Evolutionary conservation across 2,113 vertebrate genomes (phyloP).

Genomic region (Labeo rohita): DNA sequence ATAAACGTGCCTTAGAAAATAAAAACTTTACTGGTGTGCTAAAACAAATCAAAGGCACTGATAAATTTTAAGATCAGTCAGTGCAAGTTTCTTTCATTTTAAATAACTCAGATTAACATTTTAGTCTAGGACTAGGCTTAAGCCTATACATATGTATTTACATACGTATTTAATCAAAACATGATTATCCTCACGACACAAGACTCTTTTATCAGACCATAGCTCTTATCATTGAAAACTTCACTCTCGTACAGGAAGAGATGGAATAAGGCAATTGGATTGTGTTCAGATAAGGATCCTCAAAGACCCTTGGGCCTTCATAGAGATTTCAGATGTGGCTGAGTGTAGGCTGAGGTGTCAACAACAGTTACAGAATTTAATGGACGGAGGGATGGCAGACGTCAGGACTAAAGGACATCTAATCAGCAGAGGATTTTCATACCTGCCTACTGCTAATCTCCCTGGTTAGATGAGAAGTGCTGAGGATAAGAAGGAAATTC

Average conservation of each 20-base stretch:
- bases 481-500: conserved; percentile 71
- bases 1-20: too few relatives aligned
- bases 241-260: neutral
- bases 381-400: conserved; percentile 39
- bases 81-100: too few relatives aligned
- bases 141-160: neutral
- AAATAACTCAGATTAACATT: too few relatives aligned
- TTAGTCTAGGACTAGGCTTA: too few relatives aligned
- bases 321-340: neutral
- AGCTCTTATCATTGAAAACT: conserved; percentile 15
- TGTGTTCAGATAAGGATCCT: neutral
- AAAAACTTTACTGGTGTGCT: too few relatives aligned
- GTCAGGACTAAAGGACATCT: conserved; percentile 67
- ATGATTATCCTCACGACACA: neutral
- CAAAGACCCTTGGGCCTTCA: conserved; percentile 7
- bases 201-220: neutral
- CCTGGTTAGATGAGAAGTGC: neutral
- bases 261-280: conserved; percentile 5
- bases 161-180: neutral
- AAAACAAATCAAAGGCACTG: too few relatives aligned
- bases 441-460: conserved; percentile 67
- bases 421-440: conserved; percentile 70
- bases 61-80: too few relatives aligned
- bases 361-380: conserved; percentile 27
- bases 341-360: neutral